Conservation (phyloP, 2,888 invertebrate genomes). For the Himalopsyche tibetana region DNA sequence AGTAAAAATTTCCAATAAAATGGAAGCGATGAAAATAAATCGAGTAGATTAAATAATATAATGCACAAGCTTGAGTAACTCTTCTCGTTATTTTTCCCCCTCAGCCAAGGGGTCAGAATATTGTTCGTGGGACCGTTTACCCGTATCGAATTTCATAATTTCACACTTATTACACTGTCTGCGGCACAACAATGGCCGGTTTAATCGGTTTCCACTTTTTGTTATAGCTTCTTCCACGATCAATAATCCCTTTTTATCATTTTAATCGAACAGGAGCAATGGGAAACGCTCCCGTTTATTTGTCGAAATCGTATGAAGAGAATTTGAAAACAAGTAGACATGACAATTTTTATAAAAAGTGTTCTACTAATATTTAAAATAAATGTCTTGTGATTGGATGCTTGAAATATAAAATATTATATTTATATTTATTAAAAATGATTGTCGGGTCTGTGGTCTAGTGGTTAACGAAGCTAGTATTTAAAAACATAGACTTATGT, state of each 20-base stretch:
- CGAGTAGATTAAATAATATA: background rate
- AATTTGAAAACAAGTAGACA: background rate
- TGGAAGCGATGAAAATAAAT: background rate
- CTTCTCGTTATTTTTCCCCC: slow-evolving; percentile 14
- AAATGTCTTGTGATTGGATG: no score
- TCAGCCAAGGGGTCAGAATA: slow-evolving; percentile 1
- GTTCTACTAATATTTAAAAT: no score
- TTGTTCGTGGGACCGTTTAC: slow-evolving; percentile 46
- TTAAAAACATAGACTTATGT: no score
- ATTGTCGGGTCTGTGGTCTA: no score
- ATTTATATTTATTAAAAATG: no score
- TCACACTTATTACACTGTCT: slow-evolving; percentile 63
- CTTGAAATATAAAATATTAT: no score
- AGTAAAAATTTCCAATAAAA: background rate
- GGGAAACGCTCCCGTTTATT: background rate
- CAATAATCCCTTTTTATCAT: slow-evolving; percentile 61
- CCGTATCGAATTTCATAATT: slow-evolving; percentile 65
- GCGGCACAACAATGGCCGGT: slow-evolving; percentile 52
- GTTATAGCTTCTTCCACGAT: slow-evolving; percentile 51
- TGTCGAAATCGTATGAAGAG: background rate
- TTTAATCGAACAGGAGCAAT: background rate
- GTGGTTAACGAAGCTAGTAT: no score
- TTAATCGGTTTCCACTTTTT: slow-evolving; percentile 61
- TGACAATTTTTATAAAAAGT: no score
- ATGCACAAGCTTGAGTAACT: background rate